Evolutionary conservation across 2,888 invertebrate genomes (phyloP).

Genomic region (Ptilodon capucinus): DNA sequence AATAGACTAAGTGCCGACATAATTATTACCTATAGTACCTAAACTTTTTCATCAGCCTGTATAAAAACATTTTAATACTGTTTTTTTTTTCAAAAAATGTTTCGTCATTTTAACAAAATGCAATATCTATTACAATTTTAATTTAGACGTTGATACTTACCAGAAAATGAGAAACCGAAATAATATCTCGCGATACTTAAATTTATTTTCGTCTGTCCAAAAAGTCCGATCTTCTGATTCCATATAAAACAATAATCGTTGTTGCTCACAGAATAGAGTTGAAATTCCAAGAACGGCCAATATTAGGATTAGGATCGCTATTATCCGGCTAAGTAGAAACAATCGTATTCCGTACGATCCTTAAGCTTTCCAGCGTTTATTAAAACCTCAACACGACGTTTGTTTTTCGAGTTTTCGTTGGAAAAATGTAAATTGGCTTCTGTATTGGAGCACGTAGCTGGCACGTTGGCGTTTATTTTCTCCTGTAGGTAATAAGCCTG

Average conservation of each 20-base stretch:
- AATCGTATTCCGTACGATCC: slow-evolving; percentile 41
- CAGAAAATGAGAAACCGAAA: slow-evolving; percentile 23
- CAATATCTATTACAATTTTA: slow-evolving; percentile 23
- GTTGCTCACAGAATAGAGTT: slow-evolving; percentile 12
- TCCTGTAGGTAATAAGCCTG: slow-evolving; percentile 60
- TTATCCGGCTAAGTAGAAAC: slow-evolving; percentile 40
- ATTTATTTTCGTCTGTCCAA: slow-evolving; percentile 12
- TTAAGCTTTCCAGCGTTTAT: slow-evolving; percentile 36
- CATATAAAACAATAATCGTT: neutral
- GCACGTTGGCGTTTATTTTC: slow-evolving; percentile 33
- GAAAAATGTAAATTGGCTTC: slow-evolving; percentile 51
- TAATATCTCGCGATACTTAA: slow-evolving; percentile 21
- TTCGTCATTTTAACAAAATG: slow-evolving; percentile 10
- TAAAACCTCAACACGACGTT: slow-evolving; percentile 41
- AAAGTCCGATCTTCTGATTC: slow-evolving; percentile 13
- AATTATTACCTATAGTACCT: no score
- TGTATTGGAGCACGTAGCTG: slow-evolving; percentile 44
- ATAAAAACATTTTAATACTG: no score
- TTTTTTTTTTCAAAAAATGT: no score
- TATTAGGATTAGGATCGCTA: slow-evolving; percentile 30
- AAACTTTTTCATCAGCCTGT: no score
- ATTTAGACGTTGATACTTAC: slow-evolving; percentile 19
- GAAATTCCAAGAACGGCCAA: slow-evolving; percentile 10
- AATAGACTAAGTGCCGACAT: no score
- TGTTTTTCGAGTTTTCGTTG: slow-evolving; percentile 37